Conservation (phyloP, 2,113 vertebrate species). For the Ailurus styani region DNA sequence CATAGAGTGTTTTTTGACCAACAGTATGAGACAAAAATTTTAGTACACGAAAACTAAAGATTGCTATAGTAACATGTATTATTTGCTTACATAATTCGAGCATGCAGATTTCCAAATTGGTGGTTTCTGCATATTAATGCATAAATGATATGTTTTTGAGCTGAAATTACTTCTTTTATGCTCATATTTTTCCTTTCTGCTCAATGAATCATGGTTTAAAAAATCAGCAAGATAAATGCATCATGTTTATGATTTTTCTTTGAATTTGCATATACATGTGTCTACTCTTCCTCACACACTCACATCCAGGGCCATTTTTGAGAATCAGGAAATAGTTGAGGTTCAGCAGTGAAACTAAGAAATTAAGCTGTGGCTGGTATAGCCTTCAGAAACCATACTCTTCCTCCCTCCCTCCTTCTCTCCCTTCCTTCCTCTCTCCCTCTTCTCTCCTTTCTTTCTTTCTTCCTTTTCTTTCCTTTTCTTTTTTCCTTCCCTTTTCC, state of each 20-base stretch:
- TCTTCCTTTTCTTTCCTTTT: too few relatives aligned
- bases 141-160: not conserved
- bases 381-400: not conserved
- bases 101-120: not conserved
- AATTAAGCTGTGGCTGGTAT: not conserved
- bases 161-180: not conserved
- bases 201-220: not conserved
- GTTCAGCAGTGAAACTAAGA: not conserved
- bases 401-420: not conserved
- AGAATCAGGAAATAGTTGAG: not conserved
- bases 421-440: not conserved
- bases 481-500: not conserved
- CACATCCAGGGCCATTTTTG: not conserved
- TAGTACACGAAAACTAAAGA: not conserved
- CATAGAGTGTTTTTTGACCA: not conserved
- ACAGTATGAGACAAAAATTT: not conserved
- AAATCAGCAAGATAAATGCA: not conserved
- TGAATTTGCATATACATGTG: not conserved
- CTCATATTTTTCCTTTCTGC: not conserved
- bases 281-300: not conserved
- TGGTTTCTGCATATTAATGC: not conserved
- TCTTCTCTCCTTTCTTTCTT: not conserved
- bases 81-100: not conserved
- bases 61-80: not conserved
- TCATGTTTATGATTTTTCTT: not conserved